Evolutionary conservation across 2,797 vertebrate genomes (phyloP), one percentile per base, ranked within the genome.

Genomic region (Fundulus diaphanus): DNA sequence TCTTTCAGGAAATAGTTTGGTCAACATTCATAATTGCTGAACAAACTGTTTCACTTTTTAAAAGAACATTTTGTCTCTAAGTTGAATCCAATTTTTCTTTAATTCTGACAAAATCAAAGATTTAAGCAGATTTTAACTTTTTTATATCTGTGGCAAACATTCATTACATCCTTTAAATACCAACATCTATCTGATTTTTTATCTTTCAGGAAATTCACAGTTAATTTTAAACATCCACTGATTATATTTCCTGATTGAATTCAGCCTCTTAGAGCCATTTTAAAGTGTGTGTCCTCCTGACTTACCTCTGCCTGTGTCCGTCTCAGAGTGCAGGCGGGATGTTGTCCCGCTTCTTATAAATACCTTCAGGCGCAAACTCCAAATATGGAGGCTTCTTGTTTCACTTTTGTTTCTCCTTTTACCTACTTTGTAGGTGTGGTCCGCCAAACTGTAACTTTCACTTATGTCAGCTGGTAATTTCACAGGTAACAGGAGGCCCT

Each of bases 241-340:
- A n/a, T n/a, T n/a, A n/a, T n/a, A n/a, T n/a, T n/a, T n/a, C n/a
- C n/a, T n/a, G n/a, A n/a, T n/a, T n/a, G n/a, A n/a, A n/a, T n/a
- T n/a, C n/a, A n/a, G 16, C 9, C 1, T 40, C 22, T 40, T 29
- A n/a, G 20, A 48, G 44, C 29, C 0, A 40, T 2, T 31, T 22
- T 29, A 27, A 52, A 52, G 74, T 3, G n/a, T 51, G 24, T 63
- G 68, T 37, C 29, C 1, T 5, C 42, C 18, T 52, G 56, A 63
- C 35, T 11, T 52, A 78, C 70, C 65, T 73, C 42, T 48, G 42
- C n/a, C 9, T 13, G 63, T 7, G 49, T 40, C 44, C n/a, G 15
- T 0, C 2, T 6, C 5, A 0, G 31, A 67, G 1, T 72, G 76
- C 8, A 1, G 0, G 6, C 61, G 1, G 15, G 16, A 18, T 12